These are phyloP conservation scores for Drosophila nebulosa DNA, from an alignment of 1,140 invertebrate genomes.

Conservation along the genomic window DNA sequence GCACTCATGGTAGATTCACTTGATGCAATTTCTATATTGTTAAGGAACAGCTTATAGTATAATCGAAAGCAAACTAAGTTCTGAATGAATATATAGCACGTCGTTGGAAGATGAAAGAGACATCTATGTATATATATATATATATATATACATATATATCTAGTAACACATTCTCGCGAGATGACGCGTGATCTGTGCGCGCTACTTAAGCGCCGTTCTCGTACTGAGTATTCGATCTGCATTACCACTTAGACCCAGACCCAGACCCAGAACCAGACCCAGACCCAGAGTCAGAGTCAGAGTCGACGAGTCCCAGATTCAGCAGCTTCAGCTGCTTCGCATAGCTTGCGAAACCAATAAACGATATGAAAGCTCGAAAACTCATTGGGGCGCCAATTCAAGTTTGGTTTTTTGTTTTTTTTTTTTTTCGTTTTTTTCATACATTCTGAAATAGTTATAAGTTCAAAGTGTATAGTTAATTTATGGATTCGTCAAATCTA, in stretches of 20 bases:
- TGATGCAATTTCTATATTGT: neutral
- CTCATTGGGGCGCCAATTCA: constrained; percentile 40
- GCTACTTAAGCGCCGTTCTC: constrained; percentile 58
- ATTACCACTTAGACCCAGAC: constrained; percentile 1
- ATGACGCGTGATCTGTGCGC: constrained; percentile 47
- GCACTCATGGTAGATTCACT: neutral
- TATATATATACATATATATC: too few species aligned
- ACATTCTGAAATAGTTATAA: constrained; percentile 19
- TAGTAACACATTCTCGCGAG: neutral
- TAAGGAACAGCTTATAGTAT: neutral
- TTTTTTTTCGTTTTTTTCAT: too few species aligned
- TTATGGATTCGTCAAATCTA: constrained; percentile 44
- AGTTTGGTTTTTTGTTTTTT: constrained; percentile 5
- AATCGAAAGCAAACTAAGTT: neutral
- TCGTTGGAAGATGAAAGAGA: neutral
- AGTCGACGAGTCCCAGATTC: constrained; percentile 3
- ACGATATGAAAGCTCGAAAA: constrained; percentile 29
- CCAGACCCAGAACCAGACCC: too few species aligned
- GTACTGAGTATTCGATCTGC: constrained; percentile 62
- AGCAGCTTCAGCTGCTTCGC: constrained; percentile 10
- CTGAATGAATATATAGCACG: neutral
- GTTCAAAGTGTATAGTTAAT: constrained; percentile 70
- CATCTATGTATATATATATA: too few species aligned
- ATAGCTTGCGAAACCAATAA: constrained; percentile 37
- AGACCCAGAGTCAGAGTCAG: too few species aligned